Percentiles rank a stretch among this genome's conserved stretches.
Conservation (phyloP, 2,113 vertebrate genomes). For the Hiodon alosoides region DNA sequence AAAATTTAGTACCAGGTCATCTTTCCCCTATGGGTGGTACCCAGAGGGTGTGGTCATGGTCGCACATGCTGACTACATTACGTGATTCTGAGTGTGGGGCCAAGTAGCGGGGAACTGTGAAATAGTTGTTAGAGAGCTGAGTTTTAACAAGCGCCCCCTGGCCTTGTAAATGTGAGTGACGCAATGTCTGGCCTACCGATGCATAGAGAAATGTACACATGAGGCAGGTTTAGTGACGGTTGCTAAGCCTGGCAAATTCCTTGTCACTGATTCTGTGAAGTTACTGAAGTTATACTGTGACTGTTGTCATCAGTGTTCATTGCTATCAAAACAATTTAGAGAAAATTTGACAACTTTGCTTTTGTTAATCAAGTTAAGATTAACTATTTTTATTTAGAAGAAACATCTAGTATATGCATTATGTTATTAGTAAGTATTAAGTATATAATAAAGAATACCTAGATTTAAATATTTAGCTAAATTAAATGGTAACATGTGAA, state of each 20-base stretch:
- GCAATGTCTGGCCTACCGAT: slow-evolving; percentile 29
- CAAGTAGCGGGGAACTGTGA: neutral
- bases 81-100: neutral
- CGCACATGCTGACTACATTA: neutral
- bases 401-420: no score
- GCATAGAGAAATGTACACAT: neutral
- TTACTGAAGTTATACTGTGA: neutral
- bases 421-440: no score
- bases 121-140: neutral
- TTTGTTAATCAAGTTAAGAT: no score
- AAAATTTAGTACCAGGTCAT: neutral
- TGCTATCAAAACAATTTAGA: neutral
- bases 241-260: neutral
- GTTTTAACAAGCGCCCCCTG: neutral
- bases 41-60: slow-evolving; percentile 5
- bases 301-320: neutral
- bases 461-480: no score
- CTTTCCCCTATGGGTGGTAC: no score
- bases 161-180: slow-evolving; percentile 24
- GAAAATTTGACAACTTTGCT: no score
- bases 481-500: no score
- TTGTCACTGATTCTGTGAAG: neutral
- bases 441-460: no score
- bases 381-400: no score
- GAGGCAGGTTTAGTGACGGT: neutral